These are phyloP conservation scores for Eptatretus atami DNA, from an alignment of 2,797 vertebrate species.

Conservation along the genomic window DNA sequence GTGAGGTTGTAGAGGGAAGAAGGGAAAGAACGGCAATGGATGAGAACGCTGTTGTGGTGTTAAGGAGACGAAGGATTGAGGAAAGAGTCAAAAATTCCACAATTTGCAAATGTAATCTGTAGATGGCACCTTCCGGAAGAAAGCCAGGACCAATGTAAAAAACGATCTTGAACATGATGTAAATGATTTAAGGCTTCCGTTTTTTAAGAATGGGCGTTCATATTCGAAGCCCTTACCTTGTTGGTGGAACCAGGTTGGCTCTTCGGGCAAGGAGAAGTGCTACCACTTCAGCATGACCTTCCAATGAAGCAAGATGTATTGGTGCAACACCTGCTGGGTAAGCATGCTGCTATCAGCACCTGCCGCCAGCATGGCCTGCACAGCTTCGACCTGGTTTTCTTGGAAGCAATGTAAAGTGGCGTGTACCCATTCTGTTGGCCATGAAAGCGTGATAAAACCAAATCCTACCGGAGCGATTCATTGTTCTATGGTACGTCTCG, in stretches of 20 bases:
- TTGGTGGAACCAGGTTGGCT: constrained; percentile 58
- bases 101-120: too few relatives aligned
- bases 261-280: constrained; percentile 64
- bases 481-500: too few relatives aligned
- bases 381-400: constrained; percentile 86
- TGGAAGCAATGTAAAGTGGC: constrained; percentile 68
- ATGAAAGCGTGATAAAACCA: not conserved
- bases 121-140: too few relatives aligned
- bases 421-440: constrained; percentile 57
- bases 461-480: too few relatives aligned
- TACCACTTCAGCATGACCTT: constrained; percentile 58
- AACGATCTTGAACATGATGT: too few relatives aligned
- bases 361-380: constrained; percentile 45
- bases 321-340: constrained; percentile 64
- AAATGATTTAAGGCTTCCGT: too few relatives aligned
- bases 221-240: constrained; percentile 26
- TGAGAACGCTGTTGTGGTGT: too few relatives aligned
- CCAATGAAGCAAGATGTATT: constrained; percentile 67
- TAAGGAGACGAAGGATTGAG: too few relatives aligned
- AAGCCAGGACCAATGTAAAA: too few relatives aligned
- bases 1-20: too few relatives aligned
- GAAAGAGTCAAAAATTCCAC: too few relatives aligned
- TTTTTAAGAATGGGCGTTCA: not conserved
- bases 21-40: too few relatives aligned
- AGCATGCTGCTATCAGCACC: constrained; percentile 49